A percentile compares a stretch with the other conserved stretches of the same genome.
These are phyloP conservation scores for Eudasyphora cyanicolor DNA, from an alignment of 2,888 invertebrate genomes.

Conservation along the genomic window DNA sequence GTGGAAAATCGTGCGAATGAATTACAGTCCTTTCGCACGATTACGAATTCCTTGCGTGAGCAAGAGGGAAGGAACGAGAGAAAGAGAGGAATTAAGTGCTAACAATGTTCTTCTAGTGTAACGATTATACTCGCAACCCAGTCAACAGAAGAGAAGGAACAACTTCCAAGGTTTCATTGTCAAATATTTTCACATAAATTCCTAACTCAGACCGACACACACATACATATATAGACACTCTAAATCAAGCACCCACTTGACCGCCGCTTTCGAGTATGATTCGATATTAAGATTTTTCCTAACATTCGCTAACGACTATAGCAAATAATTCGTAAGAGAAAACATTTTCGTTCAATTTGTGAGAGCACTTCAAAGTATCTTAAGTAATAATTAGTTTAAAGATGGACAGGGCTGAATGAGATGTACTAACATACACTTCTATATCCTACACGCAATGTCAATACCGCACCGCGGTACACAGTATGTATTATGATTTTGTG, in stretches of 20 bases:
- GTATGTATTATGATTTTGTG: too few species aligned
- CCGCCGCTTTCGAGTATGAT: too few species aligned
- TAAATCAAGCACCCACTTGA: neutral
- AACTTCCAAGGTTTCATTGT: constrained; percentile 19
- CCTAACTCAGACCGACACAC: constrained; percentile 3
- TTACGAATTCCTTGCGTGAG: neutral
- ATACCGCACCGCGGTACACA: too few species aligned
- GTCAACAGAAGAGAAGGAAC: neutral
- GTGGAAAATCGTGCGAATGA: neutral
- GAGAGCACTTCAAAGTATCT: too few species aligned
- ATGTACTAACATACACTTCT: too few species aligned
- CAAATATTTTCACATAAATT: constrained; percentile 19
- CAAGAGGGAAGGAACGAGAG: neutral
- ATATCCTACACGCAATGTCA: too few species aligned
- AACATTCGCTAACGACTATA: too few species aligned
- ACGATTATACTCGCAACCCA: neutral
- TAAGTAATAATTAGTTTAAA: too few species aligned
- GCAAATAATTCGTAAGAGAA: too few species aligned
- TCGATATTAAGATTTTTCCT: too few species aligned
- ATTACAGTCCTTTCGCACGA: neutral
- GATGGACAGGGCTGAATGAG: too few species aligned
- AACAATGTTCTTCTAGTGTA: neutral
- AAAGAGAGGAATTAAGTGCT: neutral
- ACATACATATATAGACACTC: neutral
- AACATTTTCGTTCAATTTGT: too few species aligned